Base-by-base conservation (phyloP, 37 sponge, comb jelly and placozoan species). In the Cliona cf. orientalis region DNA sequence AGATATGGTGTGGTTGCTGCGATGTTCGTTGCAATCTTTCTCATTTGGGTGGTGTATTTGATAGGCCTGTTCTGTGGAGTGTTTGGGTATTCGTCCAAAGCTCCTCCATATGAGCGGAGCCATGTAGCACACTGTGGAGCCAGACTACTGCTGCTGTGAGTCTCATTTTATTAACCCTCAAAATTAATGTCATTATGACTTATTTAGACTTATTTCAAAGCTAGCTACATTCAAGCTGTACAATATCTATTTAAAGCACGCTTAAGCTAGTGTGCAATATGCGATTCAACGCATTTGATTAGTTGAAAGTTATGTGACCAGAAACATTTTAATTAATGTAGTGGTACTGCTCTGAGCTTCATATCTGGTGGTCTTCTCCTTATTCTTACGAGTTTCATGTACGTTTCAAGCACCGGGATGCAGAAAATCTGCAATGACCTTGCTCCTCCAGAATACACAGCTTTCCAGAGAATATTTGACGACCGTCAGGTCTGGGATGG, bases 381-480 rank as follows among this genome's bases (percentile, higher is more conserved):
- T 53, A 68, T 67, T 7, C 22, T 65, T 23, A 53, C 80, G 29
- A 46, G 34, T 34, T 9, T 67, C 57, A 43, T 22, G 28, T 66
- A 25, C 37, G 23, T 64, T n/a, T 56, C 68, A 3, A 40, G 45
- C 21, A 68, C 80, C 3, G 38, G 37, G 9, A 0, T 66, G 3
- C 80, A 79, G 56, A 66, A 67, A 56, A 5, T 79, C 35, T 79
- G 80, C 56, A 57, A 79, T 44, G 69, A 66, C n/a, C 33, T 67
- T 37, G 21, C 28, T 17, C 68, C 80, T 22, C 57, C 80, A 1
- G 39, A 67, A 26, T 79, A 79, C 56, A 4, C 56, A 35, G 21
- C 53, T 21, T 49, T 79, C 37, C 32, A 44, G 23, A 25, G n/a
- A 36, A 40, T 67, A 3, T 14, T 35, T 21, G 78, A 78, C 40